A percentile compares a stretch with the other conserved stretches of the same genome.
phyloP scores from a whole-genome alignment of 1,140 invertebrate genomes.

The Habropoda laboriosa region DNA sequence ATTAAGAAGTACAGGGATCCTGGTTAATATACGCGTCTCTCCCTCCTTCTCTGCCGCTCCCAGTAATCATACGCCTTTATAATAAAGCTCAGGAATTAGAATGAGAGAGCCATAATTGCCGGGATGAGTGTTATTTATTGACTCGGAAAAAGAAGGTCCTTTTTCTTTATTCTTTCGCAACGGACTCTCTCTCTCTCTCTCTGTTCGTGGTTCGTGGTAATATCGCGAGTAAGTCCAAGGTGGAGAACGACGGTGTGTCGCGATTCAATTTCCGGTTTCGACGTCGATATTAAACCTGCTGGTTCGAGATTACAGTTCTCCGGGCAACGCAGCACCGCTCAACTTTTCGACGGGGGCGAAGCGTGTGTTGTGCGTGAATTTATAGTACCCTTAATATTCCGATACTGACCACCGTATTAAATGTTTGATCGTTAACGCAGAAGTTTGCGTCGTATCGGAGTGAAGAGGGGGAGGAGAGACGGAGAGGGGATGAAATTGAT shows the following conservation, averaged over 20 bases:
- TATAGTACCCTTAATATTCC: slow-evolving; percentile 29
- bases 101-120: slow-evolving; percentile 67
- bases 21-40: slow-evolving; percentile 57
- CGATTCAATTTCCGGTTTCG: slow-evolving; percentile 8
- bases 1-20: slow-evolving; percentile 34
- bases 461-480: no score
- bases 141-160: background rate
- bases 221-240: no score
- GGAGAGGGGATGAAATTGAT: slow-evolving; percentile 27
- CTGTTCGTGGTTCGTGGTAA: no score
- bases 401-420: slow-evolving; percentile 26
- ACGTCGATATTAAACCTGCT: slow-evolving; percentile 21
- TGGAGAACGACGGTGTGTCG: no score
- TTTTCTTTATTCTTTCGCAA: no score
- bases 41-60: no score
- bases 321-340: background rate
- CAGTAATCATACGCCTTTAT: slow-evolving; percentile 62
- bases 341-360: slow-evolving; percentile 1
- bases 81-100: slow-evolving; percentile 72
- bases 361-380: slow-evolving; percentile 33
- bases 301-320: slow-evolving; percentile 23
- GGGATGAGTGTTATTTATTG: slow-evolving; percentile 71
- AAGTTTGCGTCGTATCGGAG: slow-evolving; percentile 1
- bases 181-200: no score
- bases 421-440: slow-evolving; percentile 25